Percentiles rank a stretch among this genome's conserved stretches.
Evolutionary conservation across 2,888 invertebrate genomes (phyloP).

Genomic region (Melolontha melolontha): DNA sequence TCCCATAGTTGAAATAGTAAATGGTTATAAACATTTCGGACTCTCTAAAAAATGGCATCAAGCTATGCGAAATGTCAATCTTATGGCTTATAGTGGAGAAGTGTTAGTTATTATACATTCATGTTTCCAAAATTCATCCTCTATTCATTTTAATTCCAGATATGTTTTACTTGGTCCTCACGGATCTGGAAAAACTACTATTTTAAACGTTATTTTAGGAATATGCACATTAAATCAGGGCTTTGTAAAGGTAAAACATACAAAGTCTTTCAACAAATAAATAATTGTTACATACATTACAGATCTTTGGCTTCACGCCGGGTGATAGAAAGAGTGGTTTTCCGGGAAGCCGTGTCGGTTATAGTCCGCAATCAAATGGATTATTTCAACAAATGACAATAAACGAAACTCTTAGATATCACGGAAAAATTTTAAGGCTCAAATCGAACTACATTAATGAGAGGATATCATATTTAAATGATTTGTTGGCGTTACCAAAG

Average conservation of each 20-base stretch:
- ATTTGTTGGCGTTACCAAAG: slow-evolving; percentile 43
- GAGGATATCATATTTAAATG: slow-evolving; percentile 42
- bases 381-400: slow-evolving; percentile 46
- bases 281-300: not conserved
- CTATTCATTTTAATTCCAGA: slow-evolving; percentile 39
- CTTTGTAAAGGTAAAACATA: slow-evolving; percentile 43
- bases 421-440: slow-evolving; percentile 42
- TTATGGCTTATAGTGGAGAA: slow-evolving; percentile 47
- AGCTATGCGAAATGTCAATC: slow-evolving; percentile 45
- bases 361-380: slow-evolving; percentile 45
- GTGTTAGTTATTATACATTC: slow-evolving; percentile 38
- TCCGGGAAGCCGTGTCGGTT: slow-evolving; percentile 46
- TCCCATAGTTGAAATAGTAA: slow-evolving; percentile 46
- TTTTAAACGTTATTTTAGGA: slow-evolving; percentile 48
- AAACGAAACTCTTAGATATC: slow-evolving; percentile 46
- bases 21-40: slow-evolving; percentile 46
- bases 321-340: slow-evolving; percentile 43
- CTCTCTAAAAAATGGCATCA: slow-evolving; percentile 42
- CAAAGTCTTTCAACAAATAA: too few species aligned
- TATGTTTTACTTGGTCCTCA: slow-evolving; percentile 48
- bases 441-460: slow-evolving; percentile 42
- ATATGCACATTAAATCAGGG: slow-evolving; percentile 44
- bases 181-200: slow-evolving; percentile 48
- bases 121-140: slow-evolving; percentile 11
- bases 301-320: slow-evolving; percentile 48